Conservation (phyloP, 2,113 vertebrate genomes). For the Chaetura pelagica region DNA sequence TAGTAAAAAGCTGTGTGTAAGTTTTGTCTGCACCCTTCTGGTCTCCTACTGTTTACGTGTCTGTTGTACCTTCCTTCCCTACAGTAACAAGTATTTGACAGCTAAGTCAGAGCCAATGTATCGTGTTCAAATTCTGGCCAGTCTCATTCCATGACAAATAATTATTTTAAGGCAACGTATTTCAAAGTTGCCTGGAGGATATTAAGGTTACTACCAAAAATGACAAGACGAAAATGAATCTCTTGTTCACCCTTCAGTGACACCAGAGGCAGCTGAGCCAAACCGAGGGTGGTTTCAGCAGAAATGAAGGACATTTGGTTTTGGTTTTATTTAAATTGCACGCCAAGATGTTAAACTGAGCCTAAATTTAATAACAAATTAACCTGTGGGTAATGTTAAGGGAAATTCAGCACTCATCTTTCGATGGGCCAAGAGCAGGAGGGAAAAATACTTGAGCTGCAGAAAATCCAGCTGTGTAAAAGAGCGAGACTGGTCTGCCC, state of each 20-base stretch:
- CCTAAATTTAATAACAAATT: conserved; percentile 66
- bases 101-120: conserved; percentile 45
- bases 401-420: conserved; percentile 64
- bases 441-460: conserved; percentile 59
- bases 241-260: conserved; percentile 38
- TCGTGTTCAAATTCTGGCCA: background rate
- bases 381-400: conserved; percentile 55
- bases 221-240: conserved; percentile 40
- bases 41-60: background rate
- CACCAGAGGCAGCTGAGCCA: conserved; percentile 48
- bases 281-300: conserved; percentile 57
- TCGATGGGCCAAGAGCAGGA: conserved; percentile 44
- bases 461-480: conserved; percentile 60
- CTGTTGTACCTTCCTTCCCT: conserved; percentile 11
- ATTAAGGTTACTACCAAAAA: conserved; percentile 26
- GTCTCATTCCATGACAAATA: background rate
- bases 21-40: conserved; percentile 12
- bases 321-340: conserved; percentile 63
- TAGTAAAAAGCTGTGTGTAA: background rate
- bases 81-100: conserved; percentile 49
- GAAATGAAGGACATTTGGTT: conserved; percentile 55
- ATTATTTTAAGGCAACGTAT: conserved; percentile 15
- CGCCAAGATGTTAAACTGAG: conserved; percentile 63
- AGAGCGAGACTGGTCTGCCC: conserved; percentile 11
- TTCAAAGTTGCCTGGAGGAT: conserved; percentile 8